These are phyloP conservation scores for Eupithecia inturbata DNA, from an alignment of 2,888 invertebrate genomes.

Conservation along the genomic window DNA sequence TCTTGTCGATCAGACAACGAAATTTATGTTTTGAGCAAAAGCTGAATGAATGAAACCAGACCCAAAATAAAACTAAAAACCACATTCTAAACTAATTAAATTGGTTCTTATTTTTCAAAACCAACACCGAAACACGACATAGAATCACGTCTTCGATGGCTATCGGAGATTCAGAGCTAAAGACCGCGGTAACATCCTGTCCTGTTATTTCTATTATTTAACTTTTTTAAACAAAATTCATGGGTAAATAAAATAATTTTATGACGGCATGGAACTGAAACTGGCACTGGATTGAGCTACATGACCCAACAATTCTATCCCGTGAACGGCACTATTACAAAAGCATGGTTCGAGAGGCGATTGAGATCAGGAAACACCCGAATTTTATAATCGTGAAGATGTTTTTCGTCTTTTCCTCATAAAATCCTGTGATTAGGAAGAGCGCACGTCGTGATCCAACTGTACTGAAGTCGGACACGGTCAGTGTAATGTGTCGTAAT, in stretches of 20 bases:
- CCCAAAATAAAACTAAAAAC: slow-evolving; percentile 17
- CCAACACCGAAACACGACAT: slow-evolving; percentile 52
- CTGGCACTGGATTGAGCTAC: too few relatives aligned
- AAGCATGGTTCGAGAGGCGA: too few relatives aligned
- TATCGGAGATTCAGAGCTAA: slow-evolving; percentile 65
- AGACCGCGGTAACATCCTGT: slow-evolving; percentile 67
- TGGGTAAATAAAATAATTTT: not conserved
- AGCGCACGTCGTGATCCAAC: too few relatives aligned
- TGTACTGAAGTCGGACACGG: too few relatives aligned
- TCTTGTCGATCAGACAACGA: not conserved
- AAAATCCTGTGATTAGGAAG: too few relatives aligned
- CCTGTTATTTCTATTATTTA: slow-evolving; percentile 78
- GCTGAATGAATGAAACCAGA: slow-evolving; percentile 28
- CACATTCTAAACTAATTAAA: slow-evolving; percentile 28
- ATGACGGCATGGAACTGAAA: slow-evolving; percentile 12
- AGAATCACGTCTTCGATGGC: slow-evolving; percentile 61
- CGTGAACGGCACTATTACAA: too few relatives aligned
- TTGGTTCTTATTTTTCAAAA: slow-evolving; percentile 33
- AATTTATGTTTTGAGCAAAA: slow-evolving; percentile 15
- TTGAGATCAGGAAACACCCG: too few relatives aligned
- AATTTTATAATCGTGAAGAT: too few relatives aligned
- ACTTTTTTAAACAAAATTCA: slow-evolving; percentile 46
- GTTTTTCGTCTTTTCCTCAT: too few relatives aligned
- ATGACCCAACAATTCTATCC: too few relatives aligned
- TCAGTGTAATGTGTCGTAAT: too few relatives aligned